phyloP scores from a whole-genome alignment of 2,113 vertebrate species.

The Galbula dea region DNA sequence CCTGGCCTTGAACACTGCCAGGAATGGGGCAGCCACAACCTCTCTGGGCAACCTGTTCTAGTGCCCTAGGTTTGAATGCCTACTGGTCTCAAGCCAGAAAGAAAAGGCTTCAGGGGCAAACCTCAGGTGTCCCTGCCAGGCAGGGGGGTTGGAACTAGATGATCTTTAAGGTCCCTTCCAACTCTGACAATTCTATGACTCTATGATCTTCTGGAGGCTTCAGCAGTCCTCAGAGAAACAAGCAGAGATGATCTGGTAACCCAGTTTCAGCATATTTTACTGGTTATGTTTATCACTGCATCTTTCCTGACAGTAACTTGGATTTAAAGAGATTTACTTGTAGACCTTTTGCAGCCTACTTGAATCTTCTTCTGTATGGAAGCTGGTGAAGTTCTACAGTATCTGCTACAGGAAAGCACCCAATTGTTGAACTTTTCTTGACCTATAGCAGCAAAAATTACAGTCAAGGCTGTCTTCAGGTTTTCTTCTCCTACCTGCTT shows the following conservation, averaged over 20 bases:
- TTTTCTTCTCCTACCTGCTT: neutral
- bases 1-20: too few species aligned
- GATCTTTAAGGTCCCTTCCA: too few species aligned
- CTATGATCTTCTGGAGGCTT: neutral
- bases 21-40: too few species aligned
- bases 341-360: neutral
- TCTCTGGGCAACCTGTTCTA: too few species aligned
- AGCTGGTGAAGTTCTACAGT: neutral
- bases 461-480: neutral
- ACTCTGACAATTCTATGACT: too few species aligned
- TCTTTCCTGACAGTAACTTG: neutral
- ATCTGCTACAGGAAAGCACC: neutral
- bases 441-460: neutral
- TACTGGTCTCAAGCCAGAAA: neutral
- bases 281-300: neutral
- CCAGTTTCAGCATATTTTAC: neutral
- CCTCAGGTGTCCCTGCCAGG: too few species aligned
- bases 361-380: neutral
- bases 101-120: neutral
- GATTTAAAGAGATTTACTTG: neutral
- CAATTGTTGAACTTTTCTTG: neutral
- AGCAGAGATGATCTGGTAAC: neutral
- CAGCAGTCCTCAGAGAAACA: neutral
- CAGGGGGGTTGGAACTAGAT: too few species aligned
- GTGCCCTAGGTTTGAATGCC: neutral